Evolutionary conservation across 2,888 invertebrate species (phyloP), one percentile per base, ranked within the genome.

Genomic region (Icerya purchasi): DNA sequence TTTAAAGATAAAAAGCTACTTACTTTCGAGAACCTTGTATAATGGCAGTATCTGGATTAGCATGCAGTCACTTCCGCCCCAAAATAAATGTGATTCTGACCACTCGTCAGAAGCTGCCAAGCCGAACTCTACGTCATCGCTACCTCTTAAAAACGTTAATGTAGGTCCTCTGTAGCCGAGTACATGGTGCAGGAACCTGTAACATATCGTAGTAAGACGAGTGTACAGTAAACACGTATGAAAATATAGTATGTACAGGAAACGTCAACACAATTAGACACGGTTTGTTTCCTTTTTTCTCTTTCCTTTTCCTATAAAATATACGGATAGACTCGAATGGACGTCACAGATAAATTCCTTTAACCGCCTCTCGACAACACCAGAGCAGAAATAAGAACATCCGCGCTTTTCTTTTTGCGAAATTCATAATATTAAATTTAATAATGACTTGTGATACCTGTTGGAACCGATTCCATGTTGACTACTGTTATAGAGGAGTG

Each of bases 391-490:
- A n/a, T n/a, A n/a, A n/a, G n/a, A n/a, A n/a, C n/a, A n/a, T n/a
- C n/a, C n/a, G n/a, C n/a, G n/a, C n/a, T n/a, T n/a, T n/a, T n/a
- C n/a, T n/a, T n/a, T n/a, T n/a, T n/a, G n/a, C n/a, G n/a, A n/a
- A n/a, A n/a, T n/a, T n/a, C n/a, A n/a, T n/a, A n/a, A n/a, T n/a
- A n/a, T n/a, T n/a, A n/a, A n/a, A n/a, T n/a, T n/a, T n/a, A n/a
- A n/a, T n/a, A 18, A 51, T 21, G 51, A 8, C 51, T 22, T 1
- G n/a, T 2, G 36, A 60, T 59, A 74, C 65, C 88, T 78, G 75
- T 91, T 92, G 60, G 84, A 79, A 23, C 90, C 91, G n/a, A 84
- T 74, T 0, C 92, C 93, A 73, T 90, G 86, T 62, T 86, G 82
- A 66, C 82, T 79, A 59, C 88, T 86, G 67, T 83, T 81, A 74